Percentiles rank a stretch among this genome's conserved stretches.
Conservation (phyloP, 2,113 vertebrate genomes). For the Todiramphus chloris region DNA sequence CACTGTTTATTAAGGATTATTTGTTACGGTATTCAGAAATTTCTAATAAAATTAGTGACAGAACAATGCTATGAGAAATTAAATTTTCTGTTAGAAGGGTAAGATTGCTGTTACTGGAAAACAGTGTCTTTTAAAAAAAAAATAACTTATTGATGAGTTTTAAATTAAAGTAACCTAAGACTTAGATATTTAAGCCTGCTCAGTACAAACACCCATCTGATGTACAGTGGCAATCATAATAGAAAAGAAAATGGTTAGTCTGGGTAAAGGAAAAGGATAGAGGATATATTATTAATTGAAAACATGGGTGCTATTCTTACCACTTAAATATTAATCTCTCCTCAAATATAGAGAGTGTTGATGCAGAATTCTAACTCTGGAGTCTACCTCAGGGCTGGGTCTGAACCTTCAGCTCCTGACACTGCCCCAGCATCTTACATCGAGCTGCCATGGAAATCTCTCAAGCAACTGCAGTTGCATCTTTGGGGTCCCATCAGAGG, state of each 20-base stretch:
- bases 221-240: background rate
- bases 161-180: background rate
- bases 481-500: background rate
- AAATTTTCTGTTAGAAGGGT: background rate
- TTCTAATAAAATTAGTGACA: background rate
- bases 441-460: background rate
- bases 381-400: background rate
- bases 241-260: background rate
- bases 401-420: rapidly evolving
- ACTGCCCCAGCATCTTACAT: background rate
- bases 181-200: background rate
- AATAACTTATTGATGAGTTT: background rate
- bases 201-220: background rate
- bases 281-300: background rate
- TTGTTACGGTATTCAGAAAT: background rate
- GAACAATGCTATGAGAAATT: background rate
- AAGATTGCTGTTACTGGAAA: background rate
- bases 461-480: background rate
- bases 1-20: background rate
- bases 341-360: background rate
- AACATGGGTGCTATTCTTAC: background rate
- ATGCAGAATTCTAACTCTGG: background rate
- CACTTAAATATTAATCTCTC: background rate
- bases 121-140: background rate
- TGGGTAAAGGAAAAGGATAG: background rate